Evolutionary conservation across 1,140 invertebrate genomes (phyloP), one percentile per base, ranked within the genome.

Genomic region (Helicorthomorpha holstii): DNA sequence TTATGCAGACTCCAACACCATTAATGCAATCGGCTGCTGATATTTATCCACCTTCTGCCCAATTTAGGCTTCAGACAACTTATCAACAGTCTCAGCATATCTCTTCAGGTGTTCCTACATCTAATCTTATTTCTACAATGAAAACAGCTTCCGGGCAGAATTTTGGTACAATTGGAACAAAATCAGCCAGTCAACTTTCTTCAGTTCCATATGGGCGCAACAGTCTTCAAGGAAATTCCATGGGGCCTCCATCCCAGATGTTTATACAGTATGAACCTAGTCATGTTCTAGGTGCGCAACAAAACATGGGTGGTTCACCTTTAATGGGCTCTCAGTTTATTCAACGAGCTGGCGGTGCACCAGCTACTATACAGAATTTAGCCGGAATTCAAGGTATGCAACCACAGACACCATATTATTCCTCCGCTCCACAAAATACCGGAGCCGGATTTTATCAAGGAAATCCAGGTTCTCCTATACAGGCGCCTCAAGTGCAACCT

Each of bases 121-220:
- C 86, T 66, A 87, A 85, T 22, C 72, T 90, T 45, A 90, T 91
- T 85, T 89, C 86, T 1, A 82, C 79, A 56, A 83, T 89, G 16
- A 91, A 91, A 64, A 83, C 83, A 21, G 82, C 82, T 12, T 75
- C 78, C 49, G 16, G 56, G 49, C 83, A 86, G 69, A 81, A 77
- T 61, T 84, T 88, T 62, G 80, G 83, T 60, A 79, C 85, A 54
- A 83, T 91, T 61, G 83, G 84, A 56, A 75, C 77, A 14, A 80
- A 80, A 64, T 68, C 56, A 58, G 53, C 56, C 61, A 25, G 58
- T 50, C 50, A 61, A 54, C 23, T 51, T 3, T 16, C 29, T 7
- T n/a, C n/a, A n/a, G 53, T 56, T 41, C 57, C 60, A 12, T 68
- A 65, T 54, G 64, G 63, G 46, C 61, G 65, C 52, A 62, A 57